These are phyloP conservation scores for Bombylius discolor DNA, from an alignment of 2,888 invertebrate species.

Conservation along the genomic window DNA sequence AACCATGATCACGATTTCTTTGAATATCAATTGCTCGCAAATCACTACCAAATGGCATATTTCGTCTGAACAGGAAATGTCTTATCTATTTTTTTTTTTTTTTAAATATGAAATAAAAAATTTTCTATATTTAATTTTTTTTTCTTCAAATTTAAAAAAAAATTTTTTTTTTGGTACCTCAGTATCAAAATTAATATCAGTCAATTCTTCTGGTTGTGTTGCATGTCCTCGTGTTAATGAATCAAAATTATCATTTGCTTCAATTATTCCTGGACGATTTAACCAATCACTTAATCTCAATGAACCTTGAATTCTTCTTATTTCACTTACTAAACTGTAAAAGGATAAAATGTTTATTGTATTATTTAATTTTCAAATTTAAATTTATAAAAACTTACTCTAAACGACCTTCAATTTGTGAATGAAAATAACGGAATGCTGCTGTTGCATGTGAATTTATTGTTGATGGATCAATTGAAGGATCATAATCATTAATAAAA, in stretches of 20 bases:
- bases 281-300: conserved; percentile 41
- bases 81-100: conserved; percentile 43
- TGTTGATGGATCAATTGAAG: conserved; percentile 42
- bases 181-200: conserved; percentile 61
- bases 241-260: conserved; percentile 47
- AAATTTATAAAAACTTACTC: conserved; percentile 31
- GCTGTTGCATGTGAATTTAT: conserved; percentile 50
- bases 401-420: conserved; percentile 41
- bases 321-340: conserved; percentile 37
- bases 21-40: conserved; percentile 73
- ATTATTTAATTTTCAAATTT: neutral
- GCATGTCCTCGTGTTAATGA: conserved; percentile 61
- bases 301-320: conserved; percentile 34
- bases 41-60: conserved; percentile 63
- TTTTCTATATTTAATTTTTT: neutral
- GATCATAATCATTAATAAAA: conserved; percentile 40
- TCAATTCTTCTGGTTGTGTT: conserved; percentile 60
- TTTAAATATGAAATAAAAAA: conserved; percentile 6
- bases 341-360: neutral
- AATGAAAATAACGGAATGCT: conserved; percentile 52
- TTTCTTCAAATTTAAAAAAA: too few species aligned
- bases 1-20: conserved; percentile 73
- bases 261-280: conserved; percentile 42
- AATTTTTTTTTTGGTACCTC: conserved; percentile 21
- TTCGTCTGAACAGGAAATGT: conserved; percentile 52